Evolutionary conservation across 2,797 vertebrate genomes (phyloP), one percentile per base, ranked within the genome.

Genomic region (Psittacula echo): DNA sequence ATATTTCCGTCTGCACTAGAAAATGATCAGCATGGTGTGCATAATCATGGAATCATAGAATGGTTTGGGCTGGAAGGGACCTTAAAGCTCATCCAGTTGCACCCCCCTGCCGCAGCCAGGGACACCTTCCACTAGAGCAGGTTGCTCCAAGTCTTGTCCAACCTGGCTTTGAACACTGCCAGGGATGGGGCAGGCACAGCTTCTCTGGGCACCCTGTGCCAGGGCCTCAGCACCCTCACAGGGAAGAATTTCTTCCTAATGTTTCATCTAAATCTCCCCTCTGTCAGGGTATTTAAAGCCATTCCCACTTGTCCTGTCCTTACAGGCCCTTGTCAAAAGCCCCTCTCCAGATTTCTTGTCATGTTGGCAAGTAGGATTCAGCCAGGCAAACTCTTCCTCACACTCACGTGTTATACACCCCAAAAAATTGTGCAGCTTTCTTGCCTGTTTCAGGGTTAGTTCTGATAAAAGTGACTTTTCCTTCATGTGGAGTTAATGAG

Each of bases 91-190:
- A 34, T 23, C 32, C 54, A 10, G 6, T 34, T 58, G 9, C 13
- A 58, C 2, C 54, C 9, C 12, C 4, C 6, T 58, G 54, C 32
- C 3, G 0, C 21, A 1, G 13, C 21, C 9, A 58, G 54, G 54
- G 54, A 58, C 54, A 58, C 32, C 54, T 58, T 58, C 54, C 32
- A 10, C 21, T 58, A n/a, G 32, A 56, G 1, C 20, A 34, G 32
- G 21, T 34, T 58, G 32, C 13, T 58, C 54, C 21, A 34, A 34
- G 13, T 20, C 9, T 21, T 2, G 3, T 56, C 32, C 32, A 56
- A 5, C 54, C 54, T 56, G 54, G 54, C 54, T 6, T 56, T 56
- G 32, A 56, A 34, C 32, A 23, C 21, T 58, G 54, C 54, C 54
- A 34, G 54, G 21, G 2, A 23, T 58, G 54, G 32, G 32, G 6